phyloP scores from a whole-genome alignment of 2,797 vertebrate genomes.

The Sylvia borin region DNA sequence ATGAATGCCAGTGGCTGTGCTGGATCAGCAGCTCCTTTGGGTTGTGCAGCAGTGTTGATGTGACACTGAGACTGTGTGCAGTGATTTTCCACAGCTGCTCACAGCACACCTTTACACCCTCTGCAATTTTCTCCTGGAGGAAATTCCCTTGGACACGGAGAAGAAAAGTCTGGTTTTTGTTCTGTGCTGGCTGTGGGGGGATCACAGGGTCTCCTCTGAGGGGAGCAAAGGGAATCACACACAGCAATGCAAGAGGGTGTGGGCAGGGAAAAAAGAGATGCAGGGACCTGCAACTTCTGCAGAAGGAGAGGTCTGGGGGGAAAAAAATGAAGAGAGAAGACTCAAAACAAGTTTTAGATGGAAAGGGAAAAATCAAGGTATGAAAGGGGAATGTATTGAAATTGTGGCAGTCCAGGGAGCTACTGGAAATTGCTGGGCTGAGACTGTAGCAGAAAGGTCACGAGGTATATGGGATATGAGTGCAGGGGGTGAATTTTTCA shows the following conservation, averaged over 20 bases:
- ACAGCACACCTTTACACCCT: background rate
- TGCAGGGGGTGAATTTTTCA: background rate
- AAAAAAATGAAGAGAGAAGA: background rate
- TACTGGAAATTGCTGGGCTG: background rate
- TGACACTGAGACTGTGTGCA: background rate
- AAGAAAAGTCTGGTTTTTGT: background rate
- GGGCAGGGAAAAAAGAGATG: background rate
- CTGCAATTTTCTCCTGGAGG: too few relatives aligned
- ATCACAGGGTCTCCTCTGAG: background rate
- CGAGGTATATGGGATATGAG: rapidly evolving
- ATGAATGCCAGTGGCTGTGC: background rate
- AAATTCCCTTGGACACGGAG: background rate
- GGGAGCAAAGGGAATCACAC: background rate
- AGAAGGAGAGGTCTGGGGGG: background rate
- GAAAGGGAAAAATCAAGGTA: background rate
- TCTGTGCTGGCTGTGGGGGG: background rate
- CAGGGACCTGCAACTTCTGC: background rate
- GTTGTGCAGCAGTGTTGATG: background rate
- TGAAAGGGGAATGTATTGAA: background rate
- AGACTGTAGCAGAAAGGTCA: background rate
- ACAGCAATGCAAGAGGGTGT: background rate
- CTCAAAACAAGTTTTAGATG: background rate
- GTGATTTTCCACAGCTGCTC: background rate
- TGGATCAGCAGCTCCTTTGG: background rate
- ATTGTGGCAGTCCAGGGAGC: background rate